Percentiles rank a stretch among this genome's conserved stretches.
phyloP scores from a whole-genome alignment of 2,113 vertebrate species.

The Mola mola region DNA sequence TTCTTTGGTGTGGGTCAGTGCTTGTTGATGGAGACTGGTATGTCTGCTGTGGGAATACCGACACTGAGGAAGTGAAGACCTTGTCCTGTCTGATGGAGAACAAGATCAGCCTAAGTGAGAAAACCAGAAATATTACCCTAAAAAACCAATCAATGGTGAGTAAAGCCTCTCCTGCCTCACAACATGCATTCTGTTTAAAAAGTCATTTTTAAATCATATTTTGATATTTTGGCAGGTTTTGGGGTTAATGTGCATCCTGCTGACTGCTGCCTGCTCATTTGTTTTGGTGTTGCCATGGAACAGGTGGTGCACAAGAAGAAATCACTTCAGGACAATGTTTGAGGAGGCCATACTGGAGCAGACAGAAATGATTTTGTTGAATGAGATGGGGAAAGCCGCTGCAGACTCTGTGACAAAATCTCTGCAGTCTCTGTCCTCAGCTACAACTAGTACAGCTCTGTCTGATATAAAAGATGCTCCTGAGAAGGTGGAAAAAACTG shows the following conservation, averaged over 20 bases:
- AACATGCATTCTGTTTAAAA: background rate
- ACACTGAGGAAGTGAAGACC: background rate
- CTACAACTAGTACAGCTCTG: background rate
- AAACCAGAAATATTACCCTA: background rate
- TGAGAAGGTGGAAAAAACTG: background rate
- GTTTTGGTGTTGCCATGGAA: background rate
- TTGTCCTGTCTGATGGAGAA: background rate
- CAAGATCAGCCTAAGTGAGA: background rate
- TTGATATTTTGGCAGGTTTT: background rate
- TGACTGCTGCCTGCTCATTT: background rate
- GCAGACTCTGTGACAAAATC: background rate
- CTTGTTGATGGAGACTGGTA: slow-evolving; percentile 15
- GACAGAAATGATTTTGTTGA: background rate
- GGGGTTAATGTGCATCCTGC: background rate
- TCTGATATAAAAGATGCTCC: background rate
- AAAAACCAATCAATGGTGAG: slow-evolving; percentile 11
- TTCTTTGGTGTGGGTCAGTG: slow-evolving; percentile 9
- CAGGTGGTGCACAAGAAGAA: slow-evolving; percentile 1
- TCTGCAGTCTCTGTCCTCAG: background rate
- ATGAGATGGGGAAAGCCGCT: slow-evolving; percentile 1
- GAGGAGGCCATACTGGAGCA: slow-evolving; percentile 7
- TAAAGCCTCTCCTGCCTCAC: background rate
- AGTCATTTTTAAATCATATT: background rate
- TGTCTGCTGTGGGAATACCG: background rate
- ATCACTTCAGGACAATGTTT: background rate